phyloP scores from a whole-genome alignment of 2,113 vertebrate genomes.

The Eretmochelys imbricata region DNA sequence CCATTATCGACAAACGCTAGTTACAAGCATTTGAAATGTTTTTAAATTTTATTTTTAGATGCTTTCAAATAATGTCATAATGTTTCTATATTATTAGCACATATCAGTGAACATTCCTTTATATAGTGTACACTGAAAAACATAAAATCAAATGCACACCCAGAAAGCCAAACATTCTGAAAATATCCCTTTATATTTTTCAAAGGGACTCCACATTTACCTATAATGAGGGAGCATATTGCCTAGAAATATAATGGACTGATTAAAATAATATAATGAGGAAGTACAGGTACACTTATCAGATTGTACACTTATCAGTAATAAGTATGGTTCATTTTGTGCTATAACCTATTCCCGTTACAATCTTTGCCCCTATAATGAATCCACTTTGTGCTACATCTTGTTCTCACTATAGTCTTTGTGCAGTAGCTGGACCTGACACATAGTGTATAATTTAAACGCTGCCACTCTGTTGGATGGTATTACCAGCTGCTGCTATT shows the following conservation, averaged over 20 bases:
- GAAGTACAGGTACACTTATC: slow-evolving; percentile 17
- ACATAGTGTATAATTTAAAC: background rate
- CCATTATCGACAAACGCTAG: background rate
- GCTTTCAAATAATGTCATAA: background rate
- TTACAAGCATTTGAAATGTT: background rate
- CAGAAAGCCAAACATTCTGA: slow-evolving; percentile 51
- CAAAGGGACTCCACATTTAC: slow-evolving; percentile 36
- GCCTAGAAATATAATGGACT: slow-evolving; percentile 39
- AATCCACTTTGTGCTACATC: slow-evolving; percentile 34
- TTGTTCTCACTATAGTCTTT: slow-evolving; percentile 37
- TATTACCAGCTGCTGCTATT: background rate
- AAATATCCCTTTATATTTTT: slow-evolving; percentile 48
- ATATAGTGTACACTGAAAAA: slow-evolving; percentile 57
- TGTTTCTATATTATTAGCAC: background rate
- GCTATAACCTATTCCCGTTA: background rate
- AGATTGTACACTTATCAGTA: background rate
- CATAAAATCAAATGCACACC: slow-evolving; percentile 65
- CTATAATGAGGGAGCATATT: slow-evolving; percentile 24
- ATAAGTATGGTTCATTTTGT: slow-evolving; percentile 13
- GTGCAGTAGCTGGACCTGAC: background rate
- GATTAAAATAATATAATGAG: slow-evolving; percentile 27
- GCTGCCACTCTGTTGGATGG: background rate
- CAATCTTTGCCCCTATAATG: background rate
- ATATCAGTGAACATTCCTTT: slow-evolving; percentile 41
- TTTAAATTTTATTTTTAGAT: background rate